Conservation (phyloP, 2,888 invertebrate species). For the Cantharis rufa region DNA sequence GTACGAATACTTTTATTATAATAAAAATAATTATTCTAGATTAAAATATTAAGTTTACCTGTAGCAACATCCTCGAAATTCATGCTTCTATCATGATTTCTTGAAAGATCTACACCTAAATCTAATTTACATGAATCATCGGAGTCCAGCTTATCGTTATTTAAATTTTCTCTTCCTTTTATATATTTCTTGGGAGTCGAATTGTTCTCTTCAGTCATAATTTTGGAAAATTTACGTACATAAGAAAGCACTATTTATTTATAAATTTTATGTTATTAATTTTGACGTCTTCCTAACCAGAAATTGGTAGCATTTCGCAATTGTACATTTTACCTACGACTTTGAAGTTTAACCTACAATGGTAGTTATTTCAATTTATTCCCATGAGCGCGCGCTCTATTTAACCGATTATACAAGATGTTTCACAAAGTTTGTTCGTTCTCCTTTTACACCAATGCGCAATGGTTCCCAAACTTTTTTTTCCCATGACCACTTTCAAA, state of each 20-base stretch:
- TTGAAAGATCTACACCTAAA: constrained; percentile 32
- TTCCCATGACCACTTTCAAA: no score
- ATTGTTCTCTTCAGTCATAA: constrained; percentile 42
- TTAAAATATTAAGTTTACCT: constrained; percentile 7
- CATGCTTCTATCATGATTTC: constrained; percentile 13
- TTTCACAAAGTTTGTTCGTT: no score
- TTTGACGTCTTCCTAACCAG: not conserved
- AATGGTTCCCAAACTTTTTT: no score
- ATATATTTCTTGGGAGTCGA: constrained; percentile 28
- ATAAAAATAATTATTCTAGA: not conserved
- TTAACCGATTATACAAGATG: not conserved
- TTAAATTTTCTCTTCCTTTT: constrained; percentile 14
- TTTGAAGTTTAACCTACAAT: not conserved
- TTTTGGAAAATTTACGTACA: constrained; percentile 14
- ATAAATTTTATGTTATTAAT: not conserved
- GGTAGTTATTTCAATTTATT: not conserved
- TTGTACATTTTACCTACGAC: not conserved
- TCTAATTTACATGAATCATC: constrained; percentile 38
- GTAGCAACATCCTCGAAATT: constrained; percentile 7
- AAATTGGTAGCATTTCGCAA: not conserved
- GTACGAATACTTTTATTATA: not conserved
- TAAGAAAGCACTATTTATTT: not conserved
- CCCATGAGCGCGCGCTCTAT: not conserved
- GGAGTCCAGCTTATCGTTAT: constrained; percentile 34
- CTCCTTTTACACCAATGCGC: no score